Percentiles rank a stretch among this genome's conserved stretches.
Conservation (phyloP, 1,140 invertebrate species). For the Drusus annulatus region DNA sequence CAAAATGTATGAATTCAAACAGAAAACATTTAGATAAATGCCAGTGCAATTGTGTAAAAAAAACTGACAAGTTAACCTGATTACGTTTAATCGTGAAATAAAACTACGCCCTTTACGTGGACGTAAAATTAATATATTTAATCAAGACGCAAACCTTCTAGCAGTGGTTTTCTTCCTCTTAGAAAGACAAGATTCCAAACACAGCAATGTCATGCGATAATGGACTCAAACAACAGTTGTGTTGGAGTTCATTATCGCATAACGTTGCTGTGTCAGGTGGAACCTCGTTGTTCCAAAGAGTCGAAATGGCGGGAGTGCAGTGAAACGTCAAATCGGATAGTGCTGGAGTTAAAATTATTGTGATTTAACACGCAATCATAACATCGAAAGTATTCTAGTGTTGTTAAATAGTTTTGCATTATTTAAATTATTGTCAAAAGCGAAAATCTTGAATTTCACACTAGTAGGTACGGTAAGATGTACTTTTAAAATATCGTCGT, state of each 20-base stretch:
- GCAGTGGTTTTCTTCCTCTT: neutral
- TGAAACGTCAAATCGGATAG: neutral
- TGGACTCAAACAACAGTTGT: too few species aligned
- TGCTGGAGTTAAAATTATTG: slow-evolving; percentile 1
- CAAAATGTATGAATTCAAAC: slow-evolving; percentile 49
- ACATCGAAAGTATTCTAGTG: slow-evolving; percentile 40
- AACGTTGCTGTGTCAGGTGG: too few species aligned
- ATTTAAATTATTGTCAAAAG: slow-evolving; percentile 25
- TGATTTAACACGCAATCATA: slow-evolving; percentile 36
- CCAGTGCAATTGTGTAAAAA: slow-evolving; percentile 14
- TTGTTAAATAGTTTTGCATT: slow-evolving; percentile 25
- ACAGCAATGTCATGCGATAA: too few species aligned
- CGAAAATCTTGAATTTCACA: slow-evolving; percentile 6
- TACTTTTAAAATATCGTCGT: slow-evolving; percentile 35
- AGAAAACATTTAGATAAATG: slow-evolving; percentile 6
- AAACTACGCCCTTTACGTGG: too few species aligned
- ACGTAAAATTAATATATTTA: neutral
- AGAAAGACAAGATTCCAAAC: too few species aligned
- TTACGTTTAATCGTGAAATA: too few species aligned
- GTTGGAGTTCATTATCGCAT: too few species aligned
- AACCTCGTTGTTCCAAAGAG: neutral
- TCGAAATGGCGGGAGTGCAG: neutral
- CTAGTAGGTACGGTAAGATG: neutral
- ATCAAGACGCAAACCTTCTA: slow-evolving; percentile 20
- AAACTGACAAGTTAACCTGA: neutral